Conservation (phyloP, 2,113 vertebrate species). For the Donacobius atricapilla region DNA sequence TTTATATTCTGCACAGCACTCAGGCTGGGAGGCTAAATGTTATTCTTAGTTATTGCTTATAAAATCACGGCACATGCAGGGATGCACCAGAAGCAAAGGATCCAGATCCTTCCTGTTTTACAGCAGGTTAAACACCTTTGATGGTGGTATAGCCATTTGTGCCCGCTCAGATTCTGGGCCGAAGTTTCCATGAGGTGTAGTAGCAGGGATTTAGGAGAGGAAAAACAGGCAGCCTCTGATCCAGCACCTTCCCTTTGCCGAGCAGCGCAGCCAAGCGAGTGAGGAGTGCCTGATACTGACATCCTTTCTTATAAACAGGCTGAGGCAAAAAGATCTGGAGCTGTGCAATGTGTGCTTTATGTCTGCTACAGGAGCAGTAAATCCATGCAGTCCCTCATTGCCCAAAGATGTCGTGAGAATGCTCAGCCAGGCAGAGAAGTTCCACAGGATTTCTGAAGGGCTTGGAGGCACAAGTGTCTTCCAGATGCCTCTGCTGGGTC, state of each 20-base stretch:
- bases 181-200: neutral
- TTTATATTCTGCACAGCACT: neutral
- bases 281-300: neutral
- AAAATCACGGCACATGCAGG: neutral
- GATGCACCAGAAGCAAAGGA: neutral
- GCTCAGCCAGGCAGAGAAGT: neutral
- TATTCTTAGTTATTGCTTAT: slow-evolving; percentile 6
- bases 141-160: neutral
- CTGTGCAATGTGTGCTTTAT: neutral
- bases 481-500: neutral
- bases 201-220: neutral
- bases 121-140: neutral
- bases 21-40: neutral
- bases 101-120: neutral
- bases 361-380: neutral
- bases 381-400: no score
- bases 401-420: neutral
- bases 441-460: neutral
- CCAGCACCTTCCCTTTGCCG: neutral
- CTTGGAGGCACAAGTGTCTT: neutral
- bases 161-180: neutral
- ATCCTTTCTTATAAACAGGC: neutral
- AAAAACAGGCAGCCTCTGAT: neutral
- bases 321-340: neutral
- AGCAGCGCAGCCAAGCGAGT: neutral